A percentile compares a stretch with the other conserved stretches of the same genome.
phyloP scores from a whole-genome alignment of 2,113 vertebrate species.

The Microcebus ravelobensis region DNA sequence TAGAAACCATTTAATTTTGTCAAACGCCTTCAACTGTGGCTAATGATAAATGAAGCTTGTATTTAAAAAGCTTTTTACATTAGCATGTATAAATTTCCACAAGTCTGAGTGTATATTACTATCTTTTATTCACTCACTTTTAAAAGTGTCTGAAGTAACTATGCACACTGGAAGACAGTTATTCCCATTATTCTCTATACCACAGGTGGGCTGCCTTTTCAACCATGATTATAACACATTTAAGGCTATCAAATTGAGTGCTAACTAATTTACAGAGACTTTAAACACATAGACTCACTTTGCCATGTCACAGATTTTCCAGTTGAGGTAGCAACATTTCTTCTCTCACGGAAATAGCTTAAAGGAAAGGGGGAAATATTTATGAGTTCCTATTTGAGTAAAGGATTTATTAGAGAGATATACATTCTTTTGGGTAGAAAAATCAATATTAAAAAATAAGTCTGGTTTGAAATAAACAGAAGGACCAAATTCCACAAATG shows the following conservation, averaged over 20 bases:
- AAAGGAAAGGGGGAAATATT: slow-evolving; percentile 71
- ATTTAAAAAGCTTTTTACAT: background rate
- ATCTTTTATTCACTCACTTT: slow-evolving; percentile 15
- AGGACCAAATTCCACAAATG: background rate
- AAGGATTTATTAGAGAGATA: background rate
- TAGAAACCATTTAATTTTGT: slow-evolving; percentile 67
- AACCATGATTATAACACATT: background rate
- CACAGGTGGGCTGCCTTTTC: background rate
- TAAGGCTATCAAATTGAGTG: background rate
- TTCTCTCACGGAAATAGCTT: slow-evolving; percentile 84
- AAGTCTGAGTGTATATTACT: background rate
- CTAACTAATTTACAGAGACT: background rate
- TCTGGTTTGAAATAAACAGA: background rate
- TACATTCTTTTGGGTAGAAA: background rate
- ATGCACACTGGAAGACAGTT: background rate
- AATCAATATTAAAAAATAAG: slow-evolving; percentile 2
- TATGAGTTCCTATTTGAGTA: background rate
- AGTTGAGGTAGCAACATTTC: slow-evolving; percentile 74
- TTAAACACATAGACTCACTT: slow-evolving; percentile 66
- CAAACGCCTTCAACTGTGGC: slow-evolving; percentile 22
- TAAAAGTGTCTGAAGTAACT: background rate
- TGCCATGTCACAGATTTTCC: slow-evolving; percentile 62
- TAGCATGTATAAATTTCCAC: background rate
- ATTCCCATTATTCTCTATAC: background rate
- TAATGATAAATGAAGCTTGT: slow-evolving; percentile 33